These are phyloP conservation scores for Cantharis lateralis DNA, from an alignment of 2,888 invertebrate genomes.

Conservation along the genomic window DNA sequence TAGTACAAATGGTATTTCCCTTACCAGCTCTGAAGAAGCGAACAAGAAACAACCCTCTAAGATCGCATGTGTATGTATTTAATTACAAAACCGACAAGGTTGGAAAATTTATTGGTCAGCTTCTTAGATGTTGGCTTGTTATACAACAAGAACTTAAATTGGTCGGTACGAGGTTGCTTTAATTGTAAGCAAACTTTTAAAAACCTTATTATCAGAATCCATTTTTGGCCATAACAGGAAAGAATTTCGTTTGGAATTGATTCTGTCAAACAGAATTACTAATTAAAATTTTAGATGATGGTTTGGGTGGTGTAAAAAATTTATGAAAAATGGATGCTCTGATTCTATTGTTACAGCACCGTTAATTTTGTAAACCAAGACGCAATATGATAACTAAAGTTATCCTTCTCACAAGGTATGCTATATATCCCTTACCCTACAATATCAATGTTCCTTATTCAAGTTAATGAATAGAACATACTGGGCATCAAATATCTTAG, in stretches of 20 bases:
- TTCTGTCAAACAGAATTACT: not conserved
- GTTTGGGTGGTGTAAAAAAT: no score
- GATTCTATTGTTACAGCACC: conserved; percentile 17
- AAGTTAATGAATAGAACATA: conserved; percentile 29
- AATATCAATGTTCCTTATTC: conserved; percentile 25
- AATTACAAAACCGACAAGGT: conserved; percentile 41
- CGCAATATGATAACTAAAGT: conserved; percentile 23
- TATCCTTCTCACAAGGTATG: conserved; percentile 25
- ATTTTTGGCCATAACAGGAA: not conserved
- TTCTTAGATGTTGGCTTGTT: conserved; percentile 38
- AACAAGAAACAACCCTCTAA: conserved; percentile 27
- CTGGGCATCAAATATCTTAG: conserved; percentile 26
- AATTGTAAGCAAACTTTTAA: not conserved
- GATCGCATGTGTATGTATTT: conserved; percentile 38
- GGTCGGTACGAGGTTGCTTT: conserved; percentile 20
- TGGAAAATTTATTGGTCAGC: conserved; percentile 42
- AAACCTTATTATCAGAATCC: not conserved
- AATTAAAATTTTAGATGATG: not conserved
- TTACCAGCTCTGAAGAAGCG: conserved; percentile 6
- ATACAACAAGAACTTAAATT: conserved; percentile 32
- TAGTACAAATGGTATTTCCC: not conserved
- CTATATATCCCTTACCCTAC: conserved; percentile 9
- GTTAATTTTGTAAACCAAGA: conserved; percentile 22
- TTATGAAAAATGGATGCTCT: not conserved
- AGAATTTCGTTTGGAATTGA: not conserved